Percentiles rank a stretch among this genome's conserved stretches.
Evolutionary conservation across 1,140 invertebrate species (phyloP).

Genomic region (Saccostrea echinata): DNA sequence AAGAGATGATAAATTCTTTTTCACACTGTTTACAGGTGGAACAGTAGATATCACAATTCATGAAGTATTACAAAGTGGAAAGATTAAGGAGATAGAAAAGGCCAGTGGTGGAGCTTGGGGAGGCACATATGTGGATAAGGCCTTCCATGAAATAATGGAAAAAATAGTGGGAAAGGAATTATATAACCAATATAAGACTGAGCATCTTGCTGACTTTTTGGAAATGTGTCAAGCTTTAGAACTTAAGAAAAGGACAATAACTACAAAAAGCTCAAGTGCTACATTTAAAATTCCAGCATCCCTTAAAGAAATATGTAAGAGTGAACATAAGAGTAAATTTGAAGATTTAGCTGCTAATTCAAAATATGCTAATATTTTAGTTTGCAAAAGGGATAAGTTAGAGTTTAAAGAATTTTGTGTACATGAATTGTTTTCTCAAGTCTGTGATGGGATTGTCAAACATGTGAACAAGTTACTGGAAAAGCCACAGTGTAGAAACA

Average conservation of each 20-base stretch:
- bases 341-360: background rate
- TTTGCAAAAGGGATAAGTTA: constrained; percentile 8
- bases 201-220: constrained; percentile 41
- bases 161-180: constrained; percentile 34
- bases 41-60: constrained; percentile 61
- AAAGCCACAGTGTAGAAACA: background rate
- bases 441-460: background rate
- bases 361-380: background rate
- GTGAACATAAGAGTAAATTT: background rate
- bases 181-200: constrained; percentile 44
- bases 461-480: constrained; percentile 6
- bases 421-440: background rate
- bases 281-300: constrained; percentile 48
- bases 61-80: constrained; percentile 41
- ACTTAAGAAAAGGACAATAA: constrained; percentile 57
- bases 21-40: constrained; percentile 47
- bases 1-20: no score
- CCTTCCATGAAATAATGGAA: constrained; percentile 46
- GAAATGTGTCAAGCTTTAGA: constrained; percentile 57
- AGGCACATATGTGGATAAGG: constrained; percentile 55
- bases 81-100: constrained; percentile 53
- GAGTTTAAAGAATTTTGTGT: background rate
- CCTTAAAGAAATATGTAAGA: constrained; percentile 2
- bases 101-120: constrained; percentile 61
- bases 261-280: constrained; percentile 48